Conservation (phyloP, 2,888 invertebrate species). For the Apantesis nais region DNA sequence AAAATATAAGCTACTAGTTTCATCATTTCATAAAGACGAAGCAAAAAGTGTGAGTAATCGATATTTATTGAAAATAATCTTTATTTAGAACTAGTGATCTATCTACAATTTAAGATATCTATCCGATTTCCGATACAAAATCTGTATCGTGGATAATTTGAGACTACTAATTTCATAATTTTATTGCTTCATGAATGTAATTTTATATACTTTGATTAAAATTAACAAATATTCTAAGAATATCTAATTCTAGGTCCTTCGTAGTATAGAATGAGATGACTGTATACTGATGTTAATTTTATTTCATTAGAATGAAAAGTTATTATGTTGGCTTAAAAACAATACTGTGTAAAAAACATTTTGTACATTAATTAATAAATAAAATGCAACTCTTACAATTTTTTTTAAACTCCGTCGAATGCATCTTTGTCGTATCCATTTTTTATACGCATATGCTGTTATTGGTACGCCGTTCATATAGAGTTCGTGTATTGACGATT, state of each 20-base stretch:
- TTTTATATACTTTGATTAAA: background rate
- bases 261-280: background rate
- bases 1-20: no score
- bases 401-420: background rate
- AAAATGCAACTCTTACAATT: background rate
- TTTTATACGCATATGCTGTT: conserved; percentile 55
- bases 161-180: background rate
- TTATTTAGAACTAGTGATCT: no score
- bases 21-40: no score
- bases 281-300: no score
- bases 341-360: background rate
- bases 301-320: no score
- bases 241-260: no score
- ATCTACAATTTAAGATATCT: no score
- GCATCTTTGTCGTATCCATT: conserved; percentile 45
- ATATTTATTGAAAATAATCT: no score
- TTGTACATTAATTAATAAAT: background rate
- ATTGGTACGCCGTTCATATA: conserved; percentile 75
- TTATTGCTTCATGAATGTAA: background rate
- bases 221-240: background rate
- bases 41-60: no score
- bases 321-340: no score
- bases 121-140: background rate
- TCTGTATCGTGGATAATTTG: background rate
- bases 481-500: conserved; percentile 83